A percentile compares a stretch with the other conserved stretches of the same genome.
phyloP scores from a whole-genome alignment of 2,113 vertebrate genomes.

The Bolborhynchus lineola region DNA sequence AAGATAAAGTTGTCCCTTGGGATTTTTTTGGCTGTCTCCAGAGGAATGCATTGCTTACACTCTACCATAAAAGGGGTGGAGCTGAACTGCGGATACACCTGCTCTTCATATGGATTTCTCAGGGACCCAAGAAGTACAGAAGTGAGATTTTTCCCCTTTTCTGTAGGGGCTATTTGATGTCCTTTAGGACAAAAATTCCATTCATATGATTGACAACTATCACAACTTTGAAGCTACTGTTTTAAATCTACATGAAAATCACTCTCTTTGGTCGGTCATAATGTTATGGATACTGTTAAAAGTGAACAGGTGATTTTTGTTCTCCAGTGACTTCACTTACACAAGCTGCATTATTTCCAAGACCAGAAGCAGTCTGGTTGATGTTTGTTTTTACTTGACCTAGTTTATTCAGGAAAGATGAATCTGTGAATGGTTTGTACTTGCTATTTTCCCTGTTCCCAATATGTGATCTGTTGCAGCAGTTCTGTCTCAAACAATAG shows the following conservation, averaged over 20 bases:
- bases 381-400: not conserved
- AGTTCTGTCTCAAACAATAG: not conserved
- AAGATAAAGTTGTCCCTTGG: not conserved
- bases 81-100: not conserved
- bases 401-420: not conserved
- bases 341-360: not conserved
- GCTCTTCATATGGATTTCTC: not conserved
- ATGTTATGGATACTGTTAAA: not conserved
- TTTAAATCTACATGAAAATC: not conserved
- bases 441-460: not conserved
- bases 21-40: not conserved
- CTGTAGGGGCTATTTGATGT: not conserved
- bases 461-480: accelerated
- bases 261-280: not conserved
- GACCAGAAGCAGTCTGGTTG: not conserved
- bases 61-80: not conserved
- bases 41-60: not conserved
- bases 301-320: not conserved
- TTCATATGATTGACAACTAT: not conserved
- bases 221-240: not conserved
- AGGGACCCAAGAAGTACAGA: not conserved
- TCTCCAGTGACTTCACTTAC: not conserved
- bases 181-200: not conserved
- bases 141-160: not conserved
- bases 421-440: not conserved